phyloP scores from a whole-genome alignment of 2,113 vertebrate genomes.

The Loxodonta africana region DNA sequence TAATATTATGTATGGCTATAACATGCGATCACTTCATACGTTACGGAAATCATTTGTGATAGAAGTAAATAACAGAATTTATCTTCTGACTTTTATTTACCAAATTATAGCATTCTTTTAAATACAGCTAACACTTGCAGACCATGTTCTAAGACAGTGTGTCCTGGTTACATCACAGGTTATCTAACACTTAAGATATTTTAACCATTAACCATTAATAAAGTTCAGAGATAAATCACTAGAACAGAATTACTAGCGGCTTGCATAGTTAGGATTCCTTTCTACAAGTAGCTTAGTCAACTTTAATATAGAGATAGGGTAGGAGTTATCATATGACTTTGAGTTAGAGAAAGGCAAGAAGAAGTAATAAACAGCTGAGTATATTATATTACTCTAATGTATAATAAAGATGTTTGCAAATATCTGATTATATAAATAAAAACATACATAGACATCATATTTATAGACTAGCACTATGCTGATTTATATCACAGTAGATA shows the following conservation, averaged over 20 bases:
- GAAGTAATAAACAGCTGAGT: not conserved
- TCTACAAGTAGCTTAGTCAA: not conserved
- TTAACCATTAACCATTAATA: conserved; percentile 74
- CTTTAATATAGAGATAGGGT: not conserved
- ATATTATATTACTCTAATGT: not conserved
- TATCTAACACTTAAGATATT: conserved; percentile 62
- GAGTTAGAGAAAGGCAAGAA: not conserved
- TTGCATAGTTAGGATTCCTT: conserved; percentile 71
- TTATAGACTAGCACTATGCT: not conserved
- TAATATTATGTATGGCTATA: not conserved
- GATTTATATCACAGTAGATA: not conserved
- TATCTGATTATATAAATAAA: not conserved
- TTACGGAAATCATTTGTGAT: not conserved
- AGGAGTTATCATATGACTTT: not conserved
- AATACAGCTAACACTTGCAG: not conserved
- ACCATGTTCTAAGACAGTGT: conserved; percentile 4
- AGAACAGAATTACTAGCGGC: conserved; percentile 27
- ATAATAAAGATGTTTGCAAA: not conserved
- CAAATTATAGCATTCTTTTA: not conserved
- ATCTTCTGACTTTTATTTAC: not conserved
- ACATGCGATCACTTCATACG: not conserved
- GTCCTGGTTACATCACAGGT: conserved; percentile 37
- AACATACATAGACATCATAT: not conserved
- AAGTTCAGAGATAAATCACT: conserved; percentile 65
- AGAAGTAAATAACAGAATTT: not conserved